Conservation (phyloP, 2,113 vertebrate genomes). For the Saimiri boliviensis region DNA sequence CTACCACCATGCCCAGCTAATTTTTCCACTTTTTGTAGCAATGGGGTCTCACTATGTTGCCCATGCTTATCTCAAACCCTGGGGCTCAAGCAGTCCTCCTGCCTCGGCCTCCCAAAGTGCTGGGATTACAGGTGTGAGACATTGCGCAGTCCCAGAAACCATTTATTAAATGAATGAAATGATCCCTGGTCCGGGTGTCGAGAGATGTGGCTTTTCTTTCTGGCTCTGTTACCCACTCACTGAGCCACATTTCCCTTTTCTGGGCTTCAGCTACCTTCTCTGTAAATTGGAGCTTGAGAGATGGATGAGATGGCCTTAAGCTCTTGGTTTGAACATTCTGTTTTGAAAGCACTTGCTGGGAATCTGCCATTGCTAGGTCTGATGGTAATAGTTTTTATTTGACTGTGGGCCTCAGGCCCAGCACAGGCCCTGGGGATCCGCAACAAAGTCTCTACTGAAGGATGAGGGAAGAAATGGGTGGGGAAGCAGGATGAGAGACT, state of each 20-base stretch:
- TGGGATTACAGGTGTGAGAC: no score
- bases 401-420: not conserved
- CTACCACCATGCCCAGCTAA: no score
- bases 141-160: no score
- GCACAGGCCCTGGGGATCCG: not conserved
- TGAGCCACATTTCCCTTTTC: not conserved
- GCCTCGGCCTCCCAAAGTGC: no score
- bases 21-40: no score
- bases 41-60: rapidly evolving
- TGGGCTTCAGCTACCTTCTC: not conserved
- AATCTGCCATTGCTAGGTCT: not conserved
- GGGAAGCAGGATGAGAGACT: not conserved
- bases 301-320: not conserved
- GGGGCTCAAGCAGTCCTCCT: no score
- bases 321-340: not conserved
- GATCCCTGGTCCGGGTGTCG: not conserved
- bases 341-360: not conserved
- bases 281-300: not conserved
- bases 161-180: not conserved
- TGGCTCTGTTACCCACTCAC: not conserved
- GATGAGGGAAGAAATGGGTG: not conserved
- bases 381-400: not conserved
- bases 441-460: not conserved
- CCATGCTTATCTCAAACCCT: no score
- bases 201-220: not conserved